phyloP scores from a whole-genome alignment of 1,140 invertebrate species.

The Holcopasites calliopsidis region DNA sequence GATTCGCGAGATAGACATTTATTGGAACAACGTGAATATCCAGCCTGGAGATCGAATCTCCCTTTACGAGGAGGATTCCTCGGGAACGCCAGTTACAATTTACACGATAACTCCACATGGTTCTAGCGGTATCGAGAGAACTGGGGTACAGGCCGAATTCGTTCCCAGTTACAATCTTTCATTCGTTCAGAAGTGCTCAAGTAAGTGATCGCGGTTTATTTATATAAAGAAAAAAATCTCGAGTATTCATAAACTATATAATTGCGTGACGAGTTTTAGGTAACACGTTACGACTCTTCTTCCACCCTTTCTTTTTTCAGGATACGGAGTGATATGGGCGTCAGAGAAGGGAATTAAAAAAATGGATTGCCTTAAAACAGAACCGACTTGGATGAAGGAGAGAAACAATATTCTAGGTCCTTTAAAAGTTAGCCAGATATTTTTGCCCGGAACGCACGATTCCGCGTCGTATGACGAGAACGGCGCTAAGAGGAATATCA shows the following conservation, averaged over 20 bases:
- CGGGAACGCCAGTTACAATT: not conserved
- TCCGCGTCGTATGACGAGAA: slow-evolving; percentile 81
- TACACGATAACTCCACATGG: slow-evolving; percentile 52
- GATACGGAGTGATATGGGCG: slow-evolving; percentile 62
- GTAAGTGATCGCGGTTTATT: slow-evolving; percentile 40
- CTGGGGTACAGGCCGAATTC: slow-evolving; percentile 59
- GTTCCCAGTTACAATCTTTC: slow-evolving; percentile 58
- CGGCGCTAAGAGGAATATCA: slow-evolving; percentile 68
- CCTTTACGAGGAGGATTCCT: not conserved
- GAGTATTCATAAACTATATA: not conserved
- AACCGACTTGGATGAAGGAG: slow-evolving; percentile 83
- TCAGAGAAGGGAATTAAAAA: slow-evolving; percentile 60
- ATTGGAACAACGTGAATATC: slow-evolving; percentile 66
- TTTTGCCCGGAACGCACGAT: slow-evolving; percentile 84
- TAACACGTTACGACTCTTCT: too few relatives aligned
- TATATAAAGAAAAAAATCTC: not conserved
- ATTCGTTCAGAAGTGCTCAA: slow-evolving; percentile 59
- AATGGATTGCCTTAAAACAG: slow-evolving; percentile 77
- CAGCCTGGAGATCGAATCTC: slow-evolving; percentile 57
- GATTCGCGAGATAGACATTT: slow-evolving; percentile 67
- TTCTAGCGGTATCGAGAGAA: slow-evolving; percentile 57
- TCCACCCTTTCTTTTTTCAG: slow-evolving; percentile 27
- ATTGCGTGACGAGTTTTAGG: too few relatives aligned
- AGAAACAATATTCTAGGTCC: slow-evolving; percentile 71
- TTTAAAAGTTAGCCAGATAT: slow-evolving; percentile 78